Percentiles rank a stretch among this genome's conserved stretches.
Conservation (phyloP, 2,797 vertebrate species). For the Melanotaenia pygmaea region DNA sequence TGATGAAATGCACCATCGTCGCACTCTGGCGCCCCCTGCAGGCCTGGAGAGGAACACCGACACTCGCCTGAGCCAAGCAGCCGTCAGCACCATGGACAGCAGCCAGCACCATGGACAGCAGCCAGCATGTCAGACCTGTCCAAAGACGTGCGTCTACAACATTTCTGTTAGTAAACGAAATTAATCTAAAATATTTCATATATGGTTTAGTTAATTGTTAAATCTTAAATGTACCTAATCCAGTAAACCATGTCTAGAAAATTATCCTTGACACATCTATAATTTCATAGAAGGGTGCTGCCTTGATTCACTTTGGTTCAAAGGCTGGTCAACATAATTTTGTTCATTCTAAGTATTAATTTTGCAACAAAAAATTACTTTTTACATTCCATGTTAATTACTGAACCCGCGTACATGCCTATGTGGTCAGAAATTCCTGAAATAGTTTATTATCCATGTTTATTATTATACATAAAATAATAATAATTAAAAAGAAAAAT, state of each 20-base stretch:
- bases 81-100: slow-evolving; percentile 70
- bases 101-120: slow-evolving; percentile 60
- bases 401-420: too few species aligned
- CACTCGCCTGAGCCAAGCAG: fast-evolving
- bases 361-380: background rate
- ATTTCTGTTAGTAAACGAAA: background rate
- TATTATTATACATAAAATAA: background rate
- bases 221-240: too few species aligned
- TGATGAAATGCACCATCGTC: fast-evolving
- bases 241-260: too few species aligned
- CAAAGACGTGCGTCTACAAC: background rate
- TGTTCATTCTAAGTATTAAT: background rate
- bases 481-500: background rate
- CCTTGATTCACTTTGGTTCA: too few species aligned
- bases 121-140: background rate
- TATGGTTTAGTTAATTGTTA: too few species aligned
- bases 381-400: background rate
- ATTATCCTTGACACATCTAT: too few species aligned
- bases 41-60: slow-evolving; percentile 43
- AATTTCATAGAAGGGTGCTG: too few species aligned
- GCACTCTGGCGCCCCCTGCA: slow-evolving; percentile 53
- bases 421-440: too few species aligned
- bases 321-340: background rate
- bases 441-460: too few species aligned
- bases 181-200: too few species aligned